phyloP scores from a whole-genome alignment of 2,113 vertebrate species.

The Microcebus tavaratra region DNA sequence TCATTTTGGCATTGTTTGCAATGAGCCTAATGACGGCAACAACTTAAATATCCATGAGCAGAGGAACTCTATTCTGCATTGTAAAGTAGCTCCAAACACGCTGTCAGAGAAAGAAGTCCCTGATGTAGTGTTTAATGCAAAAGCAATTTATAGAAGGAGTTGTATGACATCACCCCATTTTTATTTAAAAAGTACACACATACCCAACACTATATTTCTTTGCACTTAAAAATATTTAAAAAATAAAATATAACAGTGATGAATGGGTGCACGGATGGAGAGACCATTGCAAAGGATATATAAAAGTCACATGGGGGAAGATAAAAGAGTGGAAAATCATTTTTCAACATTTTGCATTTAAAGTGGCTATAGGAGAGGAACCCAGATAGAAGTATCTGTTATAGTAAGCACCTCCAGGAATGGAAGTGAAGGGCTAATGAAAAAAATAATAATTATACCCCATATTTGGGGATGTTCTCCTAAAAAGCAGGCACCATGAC shows the following conservation, averaged over 20 bases:
- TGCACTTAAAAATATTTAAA: not conserved
- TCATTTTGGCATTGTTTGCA: not conserved
- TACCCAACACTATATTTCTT: not conserved
- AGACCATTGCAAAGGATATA: not conserved
- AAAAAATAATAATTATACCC: not conserved
- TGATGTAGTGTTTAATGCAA: not conserved
- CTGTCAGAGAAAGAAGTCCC: not conserved
- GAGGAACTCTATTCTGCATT: not conserved
- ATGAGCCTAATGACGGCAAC: not conserved
- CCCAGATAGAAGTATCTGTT: not conserved
- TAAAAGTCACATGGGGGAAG: not conserved
- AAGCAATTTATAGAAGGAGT: not conserved
- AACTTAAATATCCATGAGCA: not conserved
- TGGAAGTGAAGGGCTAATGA: not conserved
- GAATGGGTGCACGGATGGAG: not conserved
- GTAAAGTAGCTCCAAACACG: not conserved
- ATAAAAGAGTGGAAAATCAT: not conserved
- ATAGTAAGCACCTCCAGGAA: not conserved
- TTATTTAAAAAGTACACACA: not conserved
- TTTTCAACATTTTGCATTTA: conserved; percentile 21
- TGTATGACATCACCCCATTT: not conserved
- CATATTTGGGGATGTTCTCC: not conserved
- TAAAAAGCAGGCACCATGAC: not conserved
- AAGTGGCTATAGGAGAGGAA: not conserved
- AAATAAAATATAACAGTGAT: not conserved